These are phyloP conservation scores for Cavia porcellus DNA, from an alignment of 2,113 vertebrate species.

Conservation along the genomic window DNA sequence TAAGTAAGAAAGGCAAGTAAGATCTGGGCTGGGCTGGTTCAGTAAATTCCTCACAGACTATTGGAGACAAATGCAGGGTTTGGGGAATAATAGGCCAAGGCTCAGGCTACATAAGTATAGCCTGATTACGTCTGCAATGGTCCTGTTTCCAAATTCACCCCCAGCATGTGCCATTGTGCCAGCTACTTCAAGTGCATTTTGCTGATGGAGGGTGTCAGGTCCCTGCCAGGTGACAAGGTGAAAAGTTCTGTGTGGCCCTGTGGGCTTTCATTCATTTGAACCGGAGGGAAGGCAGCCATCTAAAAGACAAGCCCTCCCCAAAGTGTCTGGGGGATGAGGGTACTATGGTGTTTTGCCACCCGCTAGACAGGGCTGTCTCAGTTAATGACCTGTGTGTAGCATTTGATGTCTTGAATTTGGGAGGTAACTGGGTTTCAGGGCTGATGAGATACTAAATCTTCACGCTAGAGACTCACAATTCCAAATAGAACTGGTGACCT, in stretches of 20 bases:
- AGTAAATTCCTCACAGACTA: background rate
- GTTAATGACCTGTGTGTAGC: rapidly evolving
- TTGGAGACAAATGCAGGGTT: rapidly evolving
- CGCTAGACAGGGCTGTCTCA: rapidly evolving
- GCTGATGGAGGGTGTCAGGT: background rate
- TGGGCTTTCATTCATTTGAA: background rate
- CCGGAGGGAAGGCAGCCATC: too few relatives aligned
- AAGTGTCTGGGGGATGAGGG: too few relatives aligned
- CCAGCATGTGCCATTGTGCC: background rate
- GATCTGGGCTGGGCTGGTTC: rapidly evolving
- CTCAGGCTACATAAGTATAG: background rate
- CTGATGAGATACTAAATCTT: background rate
- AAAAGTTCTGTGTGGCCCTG: background rate
- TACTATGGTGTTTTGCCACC: rapidly evolving
- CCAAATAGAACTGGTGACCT: background rate
- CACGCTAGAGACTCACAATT: background rate
- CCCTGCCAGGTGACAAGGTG: rapidly evolving
- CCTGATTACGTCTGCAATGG: background rate
- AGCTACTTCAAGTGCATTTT: rapidly evolving
- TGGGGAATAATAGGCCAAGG: background rate
- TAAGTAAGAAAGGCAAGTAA: background rate
- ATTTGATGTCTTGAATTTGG: background rate
- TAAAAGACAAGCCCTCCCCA: rapidly evolving
- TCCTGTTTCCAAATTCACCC: background rate
- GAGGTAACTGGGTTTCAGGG: background rate